Evolutionary conservation across 2,113 vertebrate species (phyloP), one percentile per base, ranked within the genome.

Genomic region (Oxygymnocypris stewartii): DNA sequence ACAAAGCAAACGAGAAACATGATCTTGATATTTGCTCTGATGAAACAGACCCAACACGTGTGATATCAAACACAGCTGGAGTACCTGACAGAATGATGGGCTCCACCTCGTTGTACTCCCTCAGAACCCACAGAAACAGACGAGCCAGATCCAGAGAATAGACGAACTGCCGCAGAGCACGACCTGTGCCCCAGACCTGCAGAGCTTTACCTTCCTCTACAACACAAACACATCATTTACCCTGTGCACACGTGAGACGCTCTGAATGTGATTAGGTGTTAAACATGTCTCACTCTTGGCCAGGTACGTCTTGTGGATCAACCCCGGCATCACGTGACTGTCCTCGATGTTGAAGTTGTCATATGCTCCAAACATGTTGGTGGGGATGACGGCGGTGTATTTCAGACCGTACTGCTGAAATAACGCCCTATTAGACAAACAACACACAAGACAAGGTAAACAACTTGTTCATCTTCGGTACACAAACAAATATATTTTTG

Each of bases 301-400:
- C 74, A 96, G 87, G 91, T 97, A 97, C 18, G 94, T 95, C 93
- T 99, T 99, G 92, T 99, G 98, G 92, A 99, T 97, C 84, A 99
- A 96, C 28, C 98, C 97, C 0, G 98, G 97, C 44, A 99, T 92
- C 84, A 99, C 98, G 0, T 99, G 98, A 2, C 98, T 97, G 0
- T 99, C 96, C 89, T 98, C 96, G 0, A 99, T 97, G 92, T 93
- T 98, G 94, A 97, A 99, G 96, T 99, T 99, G 93, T 99, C 98
- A 0, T 99, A 92, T 0, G 97, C 97, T 7, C 98, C 98, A 0
- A 99, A 99, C 87, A 99, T 96, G 0, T 99, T 99, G 69, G 98
- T 99, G 84, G 97, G 98, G 87, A 99, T 98, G 85, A 97, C 97
- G 0, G 98, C 95, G 0, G 98, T 99, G 91, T 96, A 98, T 84